Evolutionary conservation across 2,888 invertebrate species (phyloP).

Genomic region (Archips xylosteana): DNA sequence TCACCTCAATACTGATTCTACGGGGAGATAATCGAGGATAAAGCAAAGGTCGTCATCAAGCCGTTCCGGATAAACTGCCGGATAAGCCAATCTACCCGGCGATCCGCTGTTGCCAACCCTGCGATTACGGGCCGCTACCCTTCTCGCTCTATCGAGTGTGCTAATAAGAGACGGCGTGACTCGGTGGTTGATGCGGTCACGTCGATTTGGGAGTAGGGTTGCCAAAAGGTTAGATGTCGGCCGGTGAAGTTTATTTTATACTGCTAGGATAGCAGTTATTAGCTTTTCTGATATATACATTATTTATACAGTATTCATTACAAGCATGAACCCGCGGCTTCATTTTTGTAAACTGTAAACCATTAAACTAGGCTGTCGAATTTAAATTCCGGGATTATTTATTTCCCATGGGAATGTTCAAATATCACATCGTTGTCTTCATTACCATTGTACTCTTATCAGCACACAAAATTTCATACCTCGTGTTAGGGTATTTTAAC

Average conservation of each 20-base stretch:
- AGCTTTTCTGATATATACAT: not conserved
- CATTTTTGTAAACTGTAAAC: no score
- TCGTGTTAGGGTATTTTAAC: no score
- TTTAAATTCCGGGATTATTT: no score
- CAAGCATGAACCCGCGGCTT: no score
- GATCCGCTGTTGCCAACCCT: conserved; percentile 32
- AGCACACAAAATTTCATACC: no score
- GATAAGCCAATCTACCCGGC: conserved; percentile 39
- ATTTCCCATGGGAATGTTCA: no score
- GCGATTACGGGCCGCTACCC: conserved; percentile 19
- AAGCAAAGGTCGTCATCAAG: conserved; percentile 51
- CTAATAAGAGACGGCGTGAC: conserved; percentile 19
- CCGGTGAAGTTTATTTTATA: not conserved
- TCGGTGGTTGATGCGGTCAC: conserved; percentile 13
- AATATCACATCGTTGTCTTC: no score
- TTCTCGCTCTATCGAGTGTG: conserved; percentile 13
- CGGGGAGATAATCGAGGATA: conserved; percentile 50
- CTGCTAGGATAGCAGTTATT: not conserved
- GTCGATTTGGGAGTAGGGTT: conserved; percentile 32
- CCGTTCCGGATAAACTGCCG: conserved; percentile 46
- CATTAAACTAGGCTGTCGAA: no score
- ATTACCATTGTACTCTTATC: no score
- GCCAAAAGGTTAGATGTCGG: conserved; percentile 20
- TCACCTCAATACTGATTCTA: conserved; percentile 47
- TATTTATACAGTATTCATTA: not conserved